A percentile compares a stretch with the other conserved stretches of the same genome.
phyloP scores from a whole-genome alignment of 2,113 vertebrate genomes.

The Cololabis saira region DNA sequence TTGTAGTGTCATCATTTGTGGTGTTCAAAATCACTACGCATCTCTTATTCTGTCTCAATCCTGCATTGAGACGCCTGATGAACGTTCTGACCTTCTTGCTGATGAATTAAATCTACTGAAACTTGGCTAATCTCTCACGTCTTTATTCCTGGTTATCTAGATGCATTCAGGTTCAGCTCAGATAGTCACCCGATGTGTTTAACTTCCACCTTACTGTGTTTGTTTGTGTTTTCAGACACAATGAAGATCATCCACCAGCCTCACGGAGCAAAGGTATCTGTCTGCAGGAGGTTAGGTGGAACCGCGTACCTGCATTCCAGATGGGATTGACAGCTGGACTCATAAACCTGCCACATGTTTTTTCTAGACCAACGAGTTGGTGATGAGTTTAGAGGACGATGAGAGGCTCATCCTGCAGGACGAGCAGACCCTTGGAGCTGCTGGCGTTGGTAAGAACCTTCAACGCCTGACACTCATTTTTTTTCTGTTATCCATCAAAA shows the following conservation, averaged over 20 bases:
- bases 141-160: too few relatives aligned
- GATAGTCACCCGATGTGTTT: too few relatives aligned
- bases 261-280: slow-evolving; percentile 90
- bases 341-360: not conserved
- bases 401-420: slow-evolving; percentile 86
- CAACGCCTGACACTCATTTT: not conserved
- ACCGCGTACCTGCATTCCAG: too few relatives aligned
- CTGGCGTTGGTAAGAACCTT: slow-evolving; percentile 86
- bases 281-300: not conserved
- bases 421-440: slow-evolving; percentile 81
- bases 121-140: too few relatives aligned
- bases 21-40: too few relatives aligned
- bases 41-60: too few relatives aligned
- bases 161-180: too few relatives aligned
- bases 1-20: too few relatives aligned
- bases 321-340: too few relatives aligned
- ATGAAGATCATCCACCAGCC: slow-evolving; percentile 96
- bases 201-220: not conserved
- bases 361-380: slow-evolving; percentile 90
- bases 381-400: slow-evolving; percentile 92
- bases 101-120: too few relatives aligned
- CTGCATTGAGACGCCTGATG: too few relatives aligned
- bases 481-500: not conserved
- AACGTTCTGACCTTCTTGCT: too few relatives aligned
- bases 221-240: slow-evolving; percentile 86